Conservation (phyloP, 2,888 invertebrate species). For the Chamaedrilus cognettii region DNA sequence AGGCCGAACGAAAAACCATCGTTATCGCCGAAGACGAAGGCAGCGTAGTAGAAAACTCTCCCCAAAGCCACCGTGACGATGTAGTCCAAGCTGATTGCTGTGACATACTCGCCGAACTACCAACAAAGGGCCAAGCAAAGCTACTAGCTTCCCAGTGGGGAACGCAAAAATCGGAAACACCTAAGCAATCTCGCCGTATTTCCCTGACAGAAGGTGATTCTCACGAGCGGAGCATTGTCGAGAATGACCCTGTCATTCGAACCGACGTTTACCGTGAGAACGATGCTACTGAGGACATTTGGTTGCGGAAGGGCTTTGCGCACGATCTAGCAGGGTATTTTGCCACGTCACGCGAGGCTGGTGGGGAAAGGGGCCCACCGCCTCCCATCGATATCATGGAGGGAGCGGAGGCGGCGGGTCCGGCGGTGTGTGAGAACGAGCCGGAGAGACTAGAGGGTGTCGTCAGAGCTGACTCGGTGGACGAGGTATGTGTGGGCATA, state of each 20-base stretch:
- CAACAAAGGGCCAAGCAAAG: neutral
- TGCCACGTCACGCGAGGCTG: neutral
- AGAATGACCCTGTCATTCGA: slow-evolving; percentile 11
- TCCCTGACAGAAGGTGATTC: neutral
- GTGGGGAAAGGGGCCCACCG: neutral
- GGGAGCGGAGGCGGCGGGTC: slow-evolving; percentile 16
- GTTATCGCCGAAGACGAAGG: slow-evolving; percentile 16
- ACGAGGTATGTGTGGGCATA: no score
- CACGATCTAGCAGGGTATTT: neutral
- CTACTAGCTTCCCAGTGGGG: slow-evolving; percentile 3
- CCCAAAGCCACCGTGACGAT: slow-evolving; percentile 3
- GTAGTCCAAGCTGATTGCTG: no score
- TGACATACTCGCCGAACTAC: neutral
- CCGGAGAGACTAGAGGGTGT: no score
- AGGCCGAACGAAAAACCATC: slow-evolving; percentile 7
- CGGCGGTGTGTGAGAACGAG: slow-evolving; percentile 34
- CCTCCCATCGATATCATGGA: neutral
- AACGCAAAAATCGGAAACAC: slow-evolving; percentile 1
- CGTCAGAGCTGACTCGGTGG: no score
- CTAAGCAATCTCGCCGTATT: neutral
- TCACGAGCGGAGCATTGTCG: slow-evolving; percentile 8
- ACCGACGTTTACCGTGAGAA: slow-evolving; percentile 7
- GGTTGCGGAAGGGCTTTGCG: slow-evolving; percentile 1
- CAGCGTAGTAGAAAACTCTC: slow-evolving; percentile 32
- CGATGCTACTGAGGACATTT: slow-evolving; percentile 1